phyloP scores from a whole-genome alignment of 2,888 invertebrate species.

The Bhutanitis thaidina region DNA sequence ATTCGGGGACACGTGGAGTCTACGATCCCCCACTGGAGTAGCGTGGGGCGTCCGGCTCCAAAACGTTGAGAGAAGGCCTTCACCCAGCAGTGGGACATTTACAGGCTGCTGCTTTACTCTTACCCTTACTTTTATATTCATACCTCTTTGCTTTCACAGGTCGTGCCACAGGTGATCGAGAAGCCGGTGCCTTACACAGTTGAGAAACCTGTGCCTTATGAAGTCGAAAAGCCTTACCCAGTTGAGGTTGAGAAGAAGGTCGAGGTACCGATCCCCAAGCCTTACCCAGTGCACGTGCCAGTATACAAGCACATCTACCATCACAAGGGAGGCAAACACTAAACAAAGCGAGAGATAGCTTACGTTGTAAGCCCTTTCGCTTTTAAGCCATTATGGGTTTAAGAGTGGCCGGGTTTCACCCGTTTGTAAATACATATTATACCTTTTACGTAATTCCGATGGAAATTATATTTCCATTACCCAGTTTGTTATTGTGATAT shows the following conservation, averaged over 20 bases:
- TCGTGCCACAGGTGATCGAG: constrained; percentile 85
- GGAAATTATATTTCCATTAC: constrained; percentile 58
- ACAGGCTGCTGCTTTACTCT: no score
- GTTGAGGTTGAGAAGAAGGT: constrained; percentile 88
- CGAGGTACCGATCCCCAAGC: constrained; percentile 84
- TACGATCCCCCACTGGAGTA: no score
- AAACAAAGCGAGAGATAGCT: constrained; percentile 42
- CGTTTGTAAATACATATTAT: constrained; percentile 57
- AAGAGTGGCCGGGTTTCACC: constrained; percentile 30
- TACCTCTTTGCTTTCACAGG: constrained; percentile 45
- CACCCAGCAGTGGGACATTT: no score
- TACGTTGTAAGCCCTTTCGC: constrained; percentile 35
- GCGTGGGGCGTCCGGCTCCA: no score
- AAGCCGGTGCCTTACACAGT: constrained; percentile 87
- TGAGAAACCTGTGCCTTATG: constrained; percentile 85
- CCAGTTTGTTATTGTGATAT: constrained; percentile 67
- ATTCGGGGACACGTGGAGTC: no score
- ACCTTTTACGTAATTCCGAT: constrained; percentile 50
- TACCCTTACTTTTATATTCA: no score
- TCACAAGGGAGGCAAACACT: constrained; percentile 78
- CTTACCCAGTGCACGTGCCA: constrained; percentile 86
- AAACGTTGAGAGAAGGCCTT: no score
- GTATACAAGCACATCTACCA: constrained; percentile 88
- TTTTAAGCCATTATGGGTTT: not conserved
- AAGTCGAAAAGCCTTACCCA: constrained; percentile 87